These are phyloP conservation scores for Apotomis betuletana DNA, from an alignment of 2,888 invertebrate species.

Conservation along the genomic window DNA sequence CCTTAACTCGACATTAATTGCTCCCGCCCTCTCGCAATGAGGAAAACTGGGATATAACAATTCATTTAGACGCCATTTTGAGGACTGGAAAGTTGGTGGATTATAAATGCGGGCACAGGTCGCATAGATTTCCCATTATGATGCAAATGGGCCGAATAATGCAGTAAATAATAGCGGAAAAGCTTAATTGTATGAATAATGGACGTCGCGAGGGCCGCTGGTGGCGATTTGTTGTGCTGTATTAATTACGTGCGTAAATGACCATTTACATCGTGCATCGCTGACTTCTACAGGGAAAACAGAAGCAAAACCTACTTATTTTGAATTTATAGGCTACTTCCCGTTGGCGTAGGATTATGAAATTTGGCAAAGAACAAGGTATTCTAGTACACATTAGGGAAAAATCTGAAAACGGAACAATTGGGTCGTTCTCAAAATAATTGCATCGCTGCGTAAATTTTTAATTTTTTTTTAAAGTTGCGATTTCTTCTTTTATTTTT, in stretches of 20 bases:
- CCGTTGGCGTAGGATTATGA: too few relatives aligned
- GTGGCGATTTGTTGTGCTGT: background rate
- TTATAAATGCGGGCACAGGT: background rate
- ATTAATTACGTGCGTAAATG: background rate
- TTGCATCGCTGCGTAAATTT: too few relatives aligned
- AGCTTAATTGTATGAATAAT: slow-evolving; percentile 39
- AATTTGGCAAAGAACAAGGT: too few relatives aligned
- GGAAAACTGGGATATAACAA: background rate
- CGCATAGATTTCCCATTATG: slow-evolving; percentile 24
- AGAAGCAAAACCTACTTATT: too few relatives aligned
- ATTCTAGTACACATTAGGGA: too few relatives aligned
- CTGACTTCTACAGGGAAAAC: background rate
- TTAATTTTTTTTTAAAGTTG: too few relatives aligned
- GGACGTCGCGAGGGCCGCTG: background rate
- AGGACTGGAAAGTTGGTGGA: background rate
- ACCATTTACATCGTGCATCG: background rate
- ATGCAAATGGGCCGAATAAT: slow-evolving; percentile 16
- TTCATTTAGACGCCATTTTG: background rate
- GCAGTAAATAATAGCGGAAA: slow-evolving; percentile 19
- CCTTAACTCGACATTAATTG: too few relatives aligned
- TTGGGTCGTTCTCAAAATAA: too few relatives aligned
- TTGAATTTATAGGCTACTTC: too few relatives aligned
- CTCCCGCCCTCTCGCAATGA: background rate
- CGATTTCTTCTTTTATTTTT: too few relatives aligned
- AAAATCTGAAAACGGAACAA: too few relatives aligned